phyloP scores from a whole-genome alignment of 2,888 invertebrate species.

The Troilus luridus region DNA sequence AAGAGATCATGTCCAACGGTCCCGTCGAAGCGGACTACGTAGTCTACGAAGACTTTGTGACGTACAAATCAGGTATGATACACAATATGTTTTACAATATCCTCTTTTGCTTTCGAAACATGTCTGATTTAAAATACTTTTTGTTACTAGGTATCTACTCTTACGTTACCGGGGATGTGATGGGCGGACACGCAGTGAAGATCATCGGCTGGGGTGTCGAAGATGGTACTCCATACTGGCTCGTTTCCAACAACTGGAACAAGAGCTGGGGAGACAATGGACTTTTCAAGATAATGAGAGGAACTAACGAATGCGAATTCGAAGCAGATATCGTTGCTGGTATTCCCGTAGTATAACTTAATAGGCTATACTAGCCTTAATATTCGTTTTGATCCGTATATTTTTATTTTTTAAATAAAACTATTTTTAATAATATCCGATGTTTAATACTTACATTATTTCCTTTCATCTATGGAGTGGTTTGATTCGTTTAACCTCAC shows the following conservation, averaged over 20 bases:
- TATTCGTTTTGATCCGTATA: not conserved
- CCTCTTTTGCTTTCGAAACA: not conserved
- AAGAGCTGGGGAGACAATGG: constrained; percentile 91
- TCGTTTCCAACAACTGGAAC: constrained; percentile 94
- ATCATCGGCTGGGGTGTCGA: constrained; percentile 81
- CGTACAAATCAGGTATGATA: constrained; percentile 83
- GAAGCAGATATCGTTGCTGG: constrained; percentile 80
- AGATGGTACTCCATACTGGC: constrained; percentile 85
- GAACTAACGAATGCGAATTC: constrained; percentile 82
- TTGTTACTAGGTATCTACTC: constrained; percentile 76
- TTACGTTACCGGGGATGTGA: constrained; percentile 79
- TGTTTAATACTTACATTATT: not conserved
- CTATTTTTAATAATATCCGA: not conserved
- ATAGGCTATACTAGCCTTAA: not conserved
- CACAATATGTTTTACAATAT: not conserved
- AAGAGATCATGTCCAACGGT: constrained; percentile 88
- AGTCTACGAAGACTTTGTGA: constrained; percentile 87
- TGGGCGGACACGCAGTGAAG: constrained; percentile 70
- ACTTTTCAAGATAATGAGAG: constrained; percentile 89
- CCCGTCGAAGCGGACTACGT: constrained; percentile 92
- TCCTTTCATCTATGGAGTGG: too few species aligned
- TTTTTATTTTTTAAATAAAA: not conserved
- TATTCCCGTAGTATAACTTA: constrained; percentile 70
- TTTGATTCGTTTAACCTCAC: too few species aligned
- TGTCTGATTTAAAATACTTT: not conserved